These are phyloP conservation scores for Solenopsis invicta DNA, from an alignment of 1,140 invertebrate species.

Conservation along the genomic window DNA sequence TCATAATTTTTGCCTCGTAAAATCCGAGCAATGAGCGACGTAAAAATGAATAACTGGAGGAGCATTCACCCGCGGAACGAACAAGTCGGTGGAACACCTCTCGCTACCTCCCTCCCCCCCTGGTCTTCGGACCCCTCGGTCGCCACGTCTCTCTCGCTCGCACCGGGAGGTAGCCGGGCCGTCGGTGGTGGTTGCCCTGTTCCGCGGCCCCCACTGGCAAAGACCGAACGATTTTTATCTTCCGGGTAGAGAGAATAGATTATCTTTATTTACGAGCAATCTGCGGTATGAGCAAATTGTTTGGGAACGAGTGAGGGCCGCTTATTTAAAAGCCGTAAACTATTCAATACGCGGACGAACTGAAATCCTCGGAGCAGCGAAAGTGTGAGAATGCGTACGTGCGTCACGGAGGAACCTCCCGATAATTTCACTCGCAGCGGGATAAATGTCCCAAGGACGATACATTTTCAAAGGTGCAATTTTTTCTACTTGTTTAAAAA, in stretches of 20 bases:
- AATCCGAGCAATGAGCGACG: constrained; percentile 85
- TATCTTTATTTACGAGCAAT: constrained; percentile 87
- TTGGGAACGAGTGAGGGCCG: constrained; percentile 83
- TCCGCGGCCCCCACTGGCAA: constrained; percentile 48
- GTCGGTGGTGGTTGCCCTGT: constrained; percentile 26
- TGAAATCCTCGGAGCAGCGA: constrained; percentile 8
- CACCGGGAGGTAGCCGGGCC: constrained; percentile 22
- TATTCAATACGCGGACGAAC: constrained; percentile 80
- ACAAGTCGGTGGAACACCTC: constrained; percentile 74
- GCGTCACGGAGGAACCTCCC: neutral
- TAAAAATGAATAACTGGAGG: constrained; percentile 86
- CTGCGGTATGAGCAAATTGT: constrained; percentile 85
- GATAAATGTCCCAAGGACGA: neutral
- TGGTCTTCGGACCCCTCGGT: constrained; percentile 2
- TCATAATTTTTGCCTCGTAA: constrained; percentile 87
- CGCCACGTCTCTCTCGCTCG: constrained; percentile 11
- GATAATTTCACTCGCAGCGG: constrained; percentile 16
- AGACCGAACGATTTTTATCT: constrained; percentile 84
- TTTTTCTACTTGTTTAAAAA: neutral
- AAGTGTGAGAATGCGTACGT: constrained; percentile 34
- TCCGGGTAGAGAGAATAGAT: constrained; percentile 87
- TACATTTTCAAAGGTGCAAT: neutral
- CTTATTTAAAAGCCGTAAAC: constrained; percentile 87
- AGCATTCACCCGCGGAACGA: constrained; percentile 80
- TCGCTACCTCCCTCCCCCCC: constrained; percentile 17